Evolutionary conservation across 1,140 invertebrate species (phyloP).

Genomic region (Bilobella aurantiaca): DNA sequence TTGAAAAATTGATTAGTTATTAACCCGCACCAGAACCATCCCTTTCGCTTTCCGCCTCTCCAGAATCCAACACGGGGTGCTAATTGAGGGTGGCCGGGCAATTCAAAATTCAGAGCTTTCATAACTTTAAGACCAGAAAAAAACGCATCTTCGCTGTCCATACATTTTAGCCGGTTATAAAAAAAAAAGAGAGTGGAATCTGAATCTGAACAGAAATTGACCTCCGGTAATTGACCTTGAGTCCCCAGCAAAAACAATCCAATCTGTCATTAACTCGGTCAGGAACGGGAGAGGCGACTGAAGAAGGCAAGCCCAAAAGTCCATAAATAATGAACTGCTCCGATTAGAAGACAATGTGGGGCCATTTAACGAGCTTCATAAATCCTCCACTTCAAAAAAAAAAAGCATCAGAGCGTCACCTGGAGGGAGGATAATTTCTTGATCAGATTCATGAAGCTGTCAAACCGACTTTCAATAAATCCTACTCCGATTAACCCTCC

Average conservation of each 20-base stretch:
- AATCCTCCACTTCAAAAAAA: not conserved
- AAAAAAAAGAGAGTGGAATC: not conserved
- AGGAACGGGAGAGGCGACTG: not conserved
- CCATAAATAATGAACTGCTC: not conserved
- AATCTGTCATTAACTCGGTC: not conserved
- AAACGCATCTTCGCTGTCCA: not conserved
- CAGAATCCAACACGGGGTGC: not conserved
- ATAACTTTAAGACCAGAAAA: not conserved
- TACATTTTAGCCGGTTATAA: not conserved
- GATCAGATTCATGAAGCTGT: constrained; percentile 2
- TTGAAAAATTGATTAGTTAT: constrained; percentile 1
- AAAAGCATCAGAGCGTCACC: not conserved
- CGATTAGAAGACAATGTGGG: not conserved
- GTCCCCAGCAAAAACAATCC: no score
- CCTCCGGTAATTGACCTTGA: not conserved
- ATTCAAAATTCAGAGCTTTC: not conserved
- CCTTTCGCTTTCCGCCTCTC: not conserved
- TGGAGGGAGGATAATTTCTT: not conserved
- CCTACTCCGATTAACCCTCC: not conserved
- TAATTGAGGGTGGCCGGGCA: constrained; percentile 2
- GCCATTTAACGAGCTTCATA: not conserved
- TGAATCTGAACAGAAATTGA: not conserved
- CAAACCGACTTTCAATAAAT: not conserved
- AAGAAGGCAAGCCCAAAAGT: not conserved
- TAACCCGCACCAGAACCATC: not conserved